Evolutionary conservation across 2,113 vertebrate genomes (phyloP).

Genomic region (Hippolais icterina): DNA sequence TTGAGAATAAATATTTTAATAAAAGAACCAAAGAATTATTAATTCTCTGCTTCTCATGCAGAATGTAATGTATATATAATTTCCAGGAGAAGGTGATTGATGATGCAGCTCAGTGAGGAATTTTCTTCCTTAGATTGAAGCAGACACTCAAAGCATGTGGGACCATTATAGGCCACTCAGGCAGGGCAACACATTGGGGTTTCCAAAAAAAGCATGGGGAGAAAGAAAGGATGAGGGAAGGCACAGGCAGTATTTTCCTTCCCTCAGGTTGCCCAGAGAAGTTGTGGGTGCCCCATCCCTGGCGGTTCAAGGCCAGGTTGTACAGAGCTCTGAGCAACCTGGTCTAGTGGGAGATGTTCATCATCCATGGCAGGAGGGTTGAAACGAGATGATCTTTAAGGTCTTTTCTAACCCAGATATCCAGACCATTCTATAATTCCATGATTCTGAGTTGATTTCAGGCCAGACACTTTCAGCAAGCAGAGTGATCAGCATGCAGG

Average conservation of each 20-base stretch:
- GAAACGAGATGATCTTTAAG: accelerated
- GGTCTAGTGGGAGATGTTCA: too few relatives aligned
- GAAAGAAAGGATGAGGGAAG: not conserved
- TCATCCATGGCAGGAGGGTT: not conserved
- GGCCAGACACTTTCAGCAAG: not conserved
- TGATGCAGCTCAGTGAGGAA: not conserved
- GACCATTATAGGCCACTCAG: not conserved
- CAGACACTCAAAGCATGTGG: not conserved
- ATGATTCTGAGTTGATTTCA: not conserved
- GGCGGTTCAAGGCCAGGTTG: not conserved
- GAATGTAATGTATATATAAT: not conserved
- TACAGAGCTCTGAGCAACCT: not conserved
- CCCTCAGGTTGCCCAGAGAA: not conserved
- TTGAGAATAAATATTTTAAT: conserved; percentile 49
- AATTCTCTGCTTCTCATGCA: not conserved
- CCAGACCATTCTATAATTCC: not conserved
- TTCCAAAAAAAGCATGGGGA: not conserved
- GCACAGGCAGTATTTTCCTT: not conserved
- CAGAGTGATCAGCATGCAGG: not conserved
- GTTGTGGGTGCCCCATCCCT: not conserved
- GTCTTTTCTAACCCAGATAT: not conserved
- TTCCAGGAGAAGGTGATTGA: not conserved
- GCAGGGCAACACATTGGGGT: not conserved
- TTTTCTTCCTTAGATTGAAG: not conserved
- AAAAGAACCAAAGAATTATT: conserved; percentile 4